Base-by-base conservation (phyloP, 2,888 invertebrate genomes). In the Torymus auratus region DNA sequence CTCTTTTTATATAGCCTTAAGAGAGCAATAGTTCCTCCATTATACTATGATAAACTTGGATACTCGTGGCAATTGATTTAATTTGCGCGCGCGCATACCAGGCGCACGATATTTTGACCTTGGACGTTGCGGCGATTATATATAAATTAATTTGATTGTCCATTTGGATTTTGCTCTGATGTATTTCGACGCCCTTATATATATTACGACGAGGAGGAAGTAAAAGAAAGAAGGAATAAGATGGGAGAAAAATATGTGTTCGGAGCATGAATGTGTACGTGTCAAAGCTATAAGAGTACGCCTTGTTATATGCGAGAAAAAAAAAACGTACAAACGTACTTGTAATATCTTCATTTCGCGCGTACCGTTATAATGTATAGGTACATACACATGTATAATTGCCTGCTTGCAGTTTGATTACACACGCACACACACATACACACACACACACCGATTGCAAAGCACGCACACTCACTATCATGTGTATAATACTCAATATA, bases 221-320 rank as follows among this genome's bases (percentile, higher is more conserved):
- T 15, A 17, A 17, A 28, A 68, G 60, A 41, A 58, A 64, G 55
- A 13, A 15, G 10, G n/a, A 53, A n/a, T n/a, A n/a, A 12, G 14
- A 23, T 11, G 15, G 23, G 17, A 56, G 5, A 41, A 20, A 50
- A 62, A 52, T 41, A 60, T 56, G 17, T 67, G 17, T 72, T 23
- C 52, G 14, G 28, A 73, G 60, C n/a, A 78, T 69, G 81, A 81
- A 81, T 81, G 78, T 81, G 74, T 78, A 81, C 78, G 77, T 68
- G 72, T 81, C 78, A 74, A 81, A 74, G 77, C 78, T 20, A 72
- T 2, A 28, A 7, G 28, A 28, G 28, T 28, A 3, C 28, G 62
- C 77, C 77, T 77, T 72, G 56, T 77, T 15, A 60, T 28, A 28
- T 28, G 28, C 28, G 28, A 28, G 28, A 28, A 78, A 72, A 17